Base-by-base conservation (phyloP, 2,113 vertebrate species). In the Phalacrocorax brasilianus region DNA sequence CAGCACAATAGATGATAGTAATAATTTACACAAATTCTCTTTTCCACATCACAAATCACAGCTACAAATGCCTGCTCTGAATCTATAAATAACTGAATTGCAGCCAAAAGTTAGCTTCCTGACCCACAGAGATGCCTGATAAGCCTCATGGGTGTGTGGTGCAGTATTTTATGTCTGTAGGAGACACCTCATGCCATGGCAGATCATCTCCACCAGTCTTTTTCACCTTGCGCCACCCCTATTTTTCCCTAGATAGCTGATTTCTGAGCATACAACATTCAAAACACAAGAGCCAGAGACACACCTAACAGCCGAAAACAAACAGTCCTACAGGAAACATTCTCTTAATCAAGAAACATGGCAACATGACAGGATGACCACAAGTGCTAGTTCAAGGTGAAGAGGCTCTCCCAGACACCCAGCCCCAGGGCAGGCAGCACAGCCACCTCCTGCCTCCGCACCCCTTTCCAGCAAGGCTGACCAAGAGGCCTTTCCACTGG, bases 321-420 rank as follows among this genome's bases (percentile, higher is more conserved):
- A 86, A 38, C 0, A 38, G 58, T 21, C 28, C 28, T 63, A 40
- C 15, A 50, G 79, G 24, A 87, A 75, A n/a, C 2, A 1, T 23
- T 45, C 15, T 4, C 27, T 63, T 59, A 17, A 19, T 18, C 53
- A 49, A 4, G n/a, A 82, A 76, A 27, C 45, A 58, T 6, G 42
- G 44, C 23, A 63, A 77, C 78, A 84, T 4, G 59, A 67, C 32
- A 47, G 50, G 38, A 20, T 1, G 12, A 62, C n/a, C 52, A 65
- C 1, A 27, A 89, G 28, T 0, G 1, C 38, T 16, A 10, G n/a
- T 8, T 24, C 32, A 20, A 49, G 28, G 62, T 21, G 44, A 33
- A 42, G 63, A 68, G 45, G 11, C 38, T 84, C 38, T 11, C 8
- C 50, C 10, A 42, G 33, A 24, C 2, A 8, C 11, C 14, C 5